Percentiles rank a stretch among this genome's conserved stretches.
Evolutionary conservation across 2,888 invertebrate species (phyloP).

Genomic region (Octodonta nipae): DNA sequence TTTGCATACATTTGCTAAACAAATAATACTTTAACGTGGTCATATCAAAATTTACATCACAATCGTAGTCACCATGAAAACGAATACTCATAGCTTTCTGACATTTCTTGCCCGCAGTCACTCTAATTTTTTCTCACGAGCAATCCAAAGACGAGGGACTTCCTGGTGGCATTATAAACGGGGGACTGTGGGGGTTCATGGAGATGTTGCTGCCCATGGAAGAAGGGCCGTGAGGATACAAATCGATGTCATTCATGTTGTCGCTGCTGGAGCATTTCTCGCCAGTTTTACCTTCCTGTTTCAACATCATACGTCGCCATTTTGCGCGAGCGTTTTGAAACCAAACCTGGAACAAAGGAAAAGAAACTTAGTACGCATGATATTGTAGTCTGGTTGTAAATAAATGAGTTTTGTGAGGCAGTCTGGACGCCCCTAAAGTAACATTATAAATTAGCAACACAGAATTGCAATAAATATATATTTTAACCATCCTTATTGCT

Average conservation of each 20-base stretch:
- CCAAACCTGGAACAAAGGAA: conserved; percentile 74
- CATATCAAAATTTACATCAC: too few relatives aligned
- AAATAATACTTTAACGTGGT: too few relatives aligned
- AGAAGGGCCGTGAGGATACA: conserved; percentile 41
- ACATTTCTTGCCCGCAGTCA: too few relatives aligned
- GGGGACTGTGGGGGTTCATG: conserved; percentile 56
- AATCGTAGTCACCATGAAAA: conserved; percentile 17
- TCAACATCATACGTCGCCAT: conserved; percentile 77
- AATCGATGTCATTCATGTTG: conserved; percentile 48
- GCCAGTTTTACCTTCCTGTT: conserved; percentile 59
- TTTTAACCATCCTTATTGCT: too few relatives aligned
- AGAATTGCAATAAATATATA: too few relatives aligned
- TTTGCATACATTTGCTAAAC: too few relatives aligned
- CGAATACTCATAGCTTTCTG: too few relatives aligned
- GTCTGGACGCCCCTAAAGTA: too few relatives aligned
- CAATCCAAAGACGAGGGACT: conserved; percentile 64
- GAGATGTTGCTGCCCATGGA: conserved; percentile 51
- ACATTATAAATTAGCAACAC: too few relatives aligned
- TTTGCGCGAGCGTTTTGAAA: conserved; percentile 91
- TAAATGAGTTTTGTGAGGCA: too few relatives aligned
- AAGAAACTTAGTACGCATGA: conserved; percentile 13
- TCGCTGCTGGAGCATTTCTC: conserved; percentile 57
- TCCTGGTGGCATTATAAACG: conserved; percentile 53
- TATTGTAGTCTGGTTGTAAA: neutral
- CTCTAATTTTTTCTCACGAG: conserved; percentile 51